These are phyloP conservation scores for Vireo griseus DNA, from an alignment of 2,797 vertebrate genomes.

Conservation along the genomic window DNA sequence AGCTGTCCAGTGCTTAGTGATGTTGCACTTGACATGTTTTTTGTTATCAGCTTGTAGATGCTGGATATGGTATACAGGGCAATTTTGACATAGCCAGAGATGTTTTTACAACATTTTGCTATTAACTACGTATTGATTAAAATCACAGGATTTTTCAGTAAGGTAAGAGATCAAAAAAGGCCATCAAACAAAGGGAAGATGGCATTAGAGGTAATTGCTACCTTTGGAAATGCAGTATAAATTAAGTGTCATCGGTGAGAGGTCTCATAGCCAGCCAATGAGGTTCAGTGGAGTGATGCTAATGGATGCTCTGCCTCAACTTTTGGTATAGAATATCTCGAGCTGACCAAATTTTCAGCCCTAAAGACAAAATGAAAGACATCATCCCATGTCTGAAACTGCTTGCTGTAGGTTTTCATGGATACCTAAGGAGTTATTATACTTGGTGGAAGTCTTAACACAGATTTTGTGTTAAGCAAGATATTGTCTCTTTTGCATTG, in stretches of 20 bases:
- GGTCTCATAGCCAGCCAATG: not conserved
- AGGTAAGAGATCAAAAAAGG: not conserved
- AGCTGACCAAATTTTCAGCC: not conserved
- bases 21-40: conserved; percentile 49
- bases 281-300: not conserved
- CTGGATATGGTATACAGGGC: not conserved
- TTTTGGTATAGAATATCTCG: not conserved
- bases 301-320: not conserved
- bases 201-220: not conserved
- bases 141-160: not conserved
- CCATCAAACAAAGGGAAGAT: not conserved
- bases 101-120: conserved; percentile 33
- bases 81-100: conserved; percentile 4
- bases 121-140: not conserved
- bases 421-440: not conserved
- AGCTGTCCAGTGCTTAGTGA: conserved; percentile 39
- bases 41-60: conserved; percentile 21
- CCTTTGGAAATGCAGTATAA: not conserved
- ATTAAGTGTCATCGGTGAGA: fast-evolving
- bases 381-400: not conserved
- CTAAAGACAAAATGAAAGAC: not conserved
- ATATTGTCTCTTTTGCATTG: not conserved
- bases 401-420: not conserved
- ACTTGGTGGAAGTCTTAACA: not conserved
- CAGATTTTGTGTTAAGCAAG: not conserved